phyloP scores from a whole-genome alignment of 2,888 invertebrate species.

The Caenorhabditis imperialis region DNA sequence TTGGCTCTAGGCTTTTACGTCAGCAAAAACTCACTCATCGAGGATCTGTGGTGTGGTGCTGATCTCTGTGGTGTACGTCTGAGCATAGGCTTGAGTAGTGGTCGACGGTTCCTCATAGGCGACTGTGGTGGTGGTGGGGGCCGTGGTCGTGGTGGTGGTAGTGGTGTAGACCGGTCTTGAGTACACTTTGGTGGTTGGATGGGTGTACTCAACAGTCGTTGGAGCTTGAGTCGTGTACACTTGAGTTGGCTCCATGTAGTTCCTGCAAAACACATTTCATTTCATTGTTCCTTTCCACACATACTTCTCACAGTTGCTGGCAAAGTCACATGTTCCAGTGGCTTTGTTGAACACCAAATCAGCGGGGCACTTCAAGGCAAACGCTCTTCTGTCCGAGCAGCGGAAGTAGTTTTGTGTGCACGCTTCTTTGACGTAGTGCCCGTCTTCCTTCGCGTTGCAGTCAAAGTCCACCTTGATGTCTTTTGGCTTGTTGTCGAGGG shows the following conservation, averaged over 20 bases:
- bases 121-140: slow-evolving; percentile 5
- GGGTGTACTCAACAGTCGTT: slow-evolving; percentile 10
- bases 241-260: slow-evolving; percentile 37
- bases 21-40: slow-evolving; percentile 18
- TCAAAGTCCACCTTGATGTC: slow-evolving; percentile 55
- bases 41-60: too few species aligned
- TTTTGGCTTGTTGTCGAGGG: slow-evolving; percentile 17
- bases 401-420: slow-evolving; percentile 37
- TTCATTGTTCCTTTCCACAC: not conserved
- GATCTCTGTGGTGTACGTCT: too few species aligned
- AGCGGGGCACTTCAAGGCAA: slow-evolving; percentile 36
- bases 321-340: slow-evolving; percentile 50
- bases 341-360: slow-evolving; percentile 49
- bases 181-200: slow-evolving; percentile 11
- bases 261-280: slow-evolving; percentile 4
- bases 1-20: not conserved
- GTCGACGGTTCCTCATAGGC: slow-evolving; percentile 20
- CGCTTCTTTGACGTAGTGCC: slow-evolving; percentile 38
- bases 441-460: slow-evolving; percentile 48
- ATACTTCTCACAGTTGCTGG: slow-evolving; percentile 46
- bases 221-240: not conserved
- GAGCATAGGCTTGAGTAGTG: slow-evolving; percentile 18
- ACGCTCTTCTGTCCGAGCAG: slow-evolving; percentile 32
- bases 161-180: slow-evolving; percentile 4
- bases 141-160: not conserved